Evolutionary conservation across 1,140 invertebrate species (phyloP), one percentile per base, ranked within the genome.

Genomic region (Papilio polyxenes): DNA sequence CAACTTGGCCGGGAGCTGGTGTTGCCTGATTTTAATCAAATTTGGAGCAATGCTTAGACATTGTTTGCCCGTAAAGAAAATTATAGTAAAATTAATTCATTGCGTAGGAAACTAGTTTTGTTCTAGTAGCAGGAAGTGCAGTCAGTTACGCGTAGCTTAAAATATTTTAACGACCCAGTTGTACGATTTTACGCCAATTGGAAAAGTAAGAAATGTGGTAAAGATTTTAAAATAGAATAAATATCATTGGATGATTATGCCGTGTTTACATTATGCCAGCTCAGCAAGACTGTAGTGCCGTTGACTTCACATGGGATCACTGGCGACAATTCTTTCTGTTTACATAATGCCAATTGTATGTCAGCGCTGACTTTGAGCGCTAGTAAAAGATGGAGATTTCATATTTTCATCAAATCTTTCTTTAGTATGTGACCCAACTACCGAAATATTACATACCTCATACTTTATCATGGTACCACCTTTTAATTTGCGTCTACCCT

Each of bases 71-170:
- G 44, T 23, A 37, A 51, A 77, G 20, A 77, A 53, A 77, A 77
- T 77, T 49, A 49, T 49, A 77, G 56, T 77, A 49, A 77, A 53
- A 77, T 77, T 77, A 77, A 77, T 77, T 31, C 75, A 77, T 48
- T 77, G 75, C 49, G 75, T 53, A 31, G 48, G 44, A 20, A 77
- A 49, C 48, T 56, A 31, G 75, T 77, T 77, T 6, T 23, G 65
- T 40, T 40, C 65, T 37, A 9, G 65, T 37, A 3, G 65, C 23
- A 40, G 65, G 31, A 72, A 72, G 31, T 72, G 13, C 31, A 40
- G 53, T 17, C 13, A 15, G 23, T 72, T 72, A 15, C 31, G 62
- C 20, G 65, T 72, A 15, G 13, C 4, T 72, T 72, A 69, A 69
- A 69, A 69, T 37, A 72, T 37, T 72, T 72, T 37, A 72, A 37